These are phyloP conservation scores for Botia almorhae DNA, from an alignment of 2,797 vertebrate species.

Conservation along the genomic window DNA sequence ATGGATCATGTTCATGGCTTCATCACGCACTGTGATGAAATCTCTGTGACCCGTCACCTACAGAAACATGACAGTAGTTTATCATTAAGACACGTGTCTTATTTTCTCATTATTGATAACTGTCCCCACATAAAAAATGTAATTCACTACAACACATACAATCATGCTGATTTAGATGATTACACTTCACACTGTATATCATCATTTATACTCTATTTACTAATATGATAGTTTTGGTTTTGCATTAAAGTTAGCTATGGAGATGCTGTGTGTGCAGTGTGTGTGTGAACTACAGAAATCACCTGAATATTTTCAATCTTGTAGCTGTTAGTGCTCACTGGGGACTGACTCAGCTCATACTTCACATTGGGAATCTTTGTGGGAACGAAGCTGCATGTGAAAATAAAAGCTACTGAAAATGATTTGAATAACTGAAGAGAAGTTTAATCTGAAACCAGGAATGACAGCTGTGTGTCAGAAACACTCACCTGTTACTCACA, in stretches of 20 bases:
- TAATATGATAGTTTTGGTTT: too few species aligned
- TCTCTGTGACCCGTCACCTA: slow-evolving; percentile 67
- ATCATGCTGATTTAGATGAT: too few species aligned
- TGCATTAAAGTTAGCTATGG: too few species aligned
- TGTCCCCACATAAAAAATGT: too few species aligned
- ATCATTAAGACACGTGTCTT: background rate
- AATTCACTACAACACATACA: too few species aligned
- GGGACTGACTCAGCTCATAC: slow-evolving; percentile 72
- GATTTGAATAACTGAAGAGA: slow-evolving; percentile 50
- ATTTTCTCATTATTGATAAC: too few species aligned
- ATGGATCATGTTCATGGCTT: slow-evolving; percentile 75
- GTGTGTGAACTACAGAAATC: slow-evolving; percentile 25
- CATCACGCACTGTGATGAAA: slow-evolving; percentile 71
- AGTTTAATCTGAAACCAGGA: slow-evolving; percentile 37
- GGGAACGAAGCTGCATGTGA: slow-evolving; percentile 70
- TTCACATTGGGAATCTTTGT: slow-evolving; percentile 80
- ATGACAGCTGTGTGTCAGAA: slow-evolving; percentile 37
- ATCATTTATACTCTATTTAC: too few species aligned
- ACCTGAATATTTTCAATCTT: slow-evolving; percentile 52
- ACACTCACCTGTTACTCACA: slow-evolving; percentile 72
- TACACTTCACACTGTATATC: too few species aligned
- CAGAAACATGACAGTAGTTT: background rate
- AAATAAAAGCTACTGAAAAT: slow-evolving; percentile 31
- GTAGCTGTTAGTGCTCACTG: slow-evolving; percentile 45
- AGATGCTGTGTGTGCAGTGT: too few species aligned